Percentiles rank a stretch among this genome's conserved stretches.
Conservation (phyloP, 2,113 vertebrate genomes). For the Butorides virescens region DNA sequence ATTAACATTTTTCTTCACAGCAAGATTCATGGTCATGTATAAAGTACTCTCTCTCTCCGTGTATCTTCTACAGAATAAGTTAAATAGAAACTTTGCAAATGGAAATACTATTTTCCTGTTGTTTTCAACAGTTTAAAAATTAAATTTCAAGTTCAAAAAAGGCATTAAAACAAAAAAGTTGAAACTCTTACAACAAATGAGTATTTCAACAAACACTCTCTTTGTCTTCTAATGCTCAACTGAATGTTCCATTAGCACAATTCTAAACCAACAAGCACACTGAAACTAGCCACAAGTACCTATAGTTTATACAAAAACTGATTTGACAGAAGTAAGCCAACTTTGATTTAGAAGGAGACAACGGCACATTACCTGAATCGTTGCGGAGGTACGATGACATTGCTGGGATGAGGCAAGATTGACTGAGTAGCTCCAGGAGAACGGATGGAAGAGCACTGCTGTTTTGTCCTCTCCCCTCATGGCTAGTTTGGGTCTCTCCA, state of each 20-base stretch:
- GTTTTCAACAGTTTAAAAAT: background rate
- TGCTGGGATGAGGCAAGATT: conserved; percentile 96
- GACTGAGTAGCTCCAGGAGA: conserved; percentile 92
- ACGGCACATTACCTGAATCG: conserved; percentile 86
- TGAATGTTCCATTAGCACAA: background rate
- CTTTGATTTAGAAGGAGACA: background rate
- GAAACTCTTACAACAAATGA: background rate
- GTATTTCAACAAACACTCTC: background rate
- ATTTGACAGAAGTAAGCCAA: background rate
- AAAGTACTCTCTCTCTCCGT: background rate
- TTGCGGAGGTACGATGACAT: conserved; percentile 99
- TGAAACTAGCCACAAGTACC: background rate
- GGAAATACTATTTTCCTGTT: background rate
- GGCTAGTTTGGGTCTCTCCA: conserved; percentile 77
- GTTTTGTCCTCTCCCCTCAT: conserved; percentile 85
- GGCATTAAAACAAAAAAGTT: background rate
- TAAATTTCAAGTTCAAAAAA: background rate
- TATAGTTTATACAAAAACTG: background rate
- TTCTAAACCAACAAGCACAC: background rate
- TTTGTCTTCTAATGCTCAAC: background rate
- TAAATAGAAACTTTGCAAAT: background rate
- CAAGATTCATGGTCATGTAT: background rate
- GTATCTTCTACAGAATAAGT: background rate
- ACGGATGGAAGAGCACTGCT: conserved; percentile 90
- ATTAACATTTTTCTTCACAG: background rate